Percentiles rank a stretch among this genome's conserved stretches.
phyloP scores from a whole-genome alignment of 2,797 vertebrate genomes.

The Anguilla anguilla region DNA sequence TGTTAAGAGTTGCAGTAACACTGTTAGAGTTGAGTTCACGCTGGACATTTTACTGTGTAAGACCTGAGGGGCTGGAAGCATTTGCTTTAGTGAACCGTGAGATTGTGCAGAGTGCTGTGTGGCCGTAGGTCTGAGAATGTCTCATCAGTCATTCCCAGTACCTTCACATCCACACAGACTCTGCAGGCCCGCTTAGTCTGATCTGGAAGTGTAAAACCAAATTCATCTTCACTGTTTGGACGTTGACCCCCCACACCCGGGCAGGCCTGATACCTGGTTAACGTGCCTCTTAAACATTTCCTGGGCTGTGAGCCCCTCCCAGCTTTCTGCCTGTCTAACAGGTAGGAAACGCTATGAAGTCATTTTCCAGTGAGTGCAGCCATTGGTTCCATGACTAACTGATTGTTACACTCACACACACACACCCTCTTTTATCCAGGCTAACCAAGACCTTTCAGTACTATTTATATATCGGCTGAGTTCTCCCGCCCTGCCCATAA shows the following conservation, averaged over 20 bases:
- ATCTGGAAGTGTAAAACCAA: constrained; percentile 52
- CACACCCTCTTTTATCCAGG: constrained; percentile 36
- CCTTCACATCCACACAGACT: constrained; percentile 44
- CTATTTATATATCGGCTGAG: neutral
- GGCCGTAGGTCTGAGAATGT: constrained; percentile 48
- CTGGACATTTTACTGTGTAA: neutral
- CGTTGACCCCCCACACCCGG: constrained; percentile 25
- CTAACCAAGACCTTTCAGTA: neutral
- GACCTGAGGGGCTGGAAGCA: neutral
- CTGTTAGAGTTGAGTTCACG: no score
- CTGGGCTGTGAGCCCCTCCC: neutral
- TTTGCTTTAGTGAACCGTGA: neutral
- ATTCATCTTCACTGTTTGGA: constrained; percentile 42
- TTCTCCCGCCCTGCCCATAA: neutral
- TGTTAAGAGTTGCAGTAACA: no score
- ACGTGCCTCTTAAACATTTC: constrained; percentile 11
- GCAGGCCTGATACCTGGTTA: constrained; percentile 23
- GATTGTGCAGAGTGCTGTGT: constrained; percentile 37
- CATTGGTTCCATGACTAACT: constrained; percentile 35
- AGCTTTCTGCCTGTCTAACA: constrained; percentile 29
- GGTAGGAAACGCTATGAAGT: constrained; percentile 51
- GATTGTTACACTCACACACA: constrained; percentile 31
- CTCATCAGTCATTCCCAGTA: constrained; percentile 58
- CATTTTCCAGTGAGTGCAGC: constrained; percentile 44
- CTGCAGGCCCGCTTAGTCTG: constrained; percentile 37